A percentile compares a stretch with the other conserved stretches of the same genome.
phyloP scores from a whole-genome alignment of 1,140 invertebrate genomes.

The Sycobia sp. region DNA sequence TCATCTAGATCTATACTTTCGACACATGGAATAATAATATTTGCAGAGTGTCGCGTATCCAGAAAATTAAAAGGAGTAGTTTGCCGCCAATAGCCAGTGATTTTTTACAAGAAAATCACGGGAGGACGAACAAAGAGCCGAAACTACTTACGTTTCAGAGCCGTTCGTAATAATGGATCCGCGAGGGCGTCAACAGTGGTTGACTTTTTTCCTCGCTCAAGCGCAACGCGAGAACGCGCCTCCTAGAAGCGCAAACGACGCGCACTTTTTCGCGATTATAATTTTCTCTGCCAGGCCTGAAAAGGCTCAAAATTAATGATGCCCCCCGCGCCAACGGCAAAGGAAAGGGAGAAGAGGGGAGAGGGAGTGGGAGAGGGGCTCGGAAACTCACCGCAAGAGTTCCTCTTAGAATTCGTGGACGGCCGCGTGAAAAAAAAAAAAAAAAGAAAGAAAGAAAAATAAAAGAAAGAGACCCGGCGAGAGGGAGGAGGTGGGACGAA shows the following conservation, averaged over 20 bases:
- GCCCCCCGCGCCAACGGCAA: slow-evolving; percentile 39
- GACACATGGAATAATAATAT: too few relatives aligned
- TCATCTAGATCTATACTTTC: too few relatives aligned
- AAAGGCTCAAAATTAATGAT: slow-evolving; percentile 42
- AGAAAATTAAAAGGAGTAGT: too few relatives aligned
- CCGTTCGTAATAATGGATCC: too few relatives aligned
- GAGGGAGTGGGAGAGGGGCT: background rate
- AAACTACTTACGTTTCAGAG: too few relatives aligned
- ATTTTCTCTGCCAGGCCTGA: slow-evolving; percentile 5
- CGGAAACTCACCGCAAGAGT: slow-evolving; percentile 33
- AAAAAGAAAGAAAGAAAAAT: slow-evolving; percentile 2
- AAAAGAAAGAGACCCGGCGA: background rate
- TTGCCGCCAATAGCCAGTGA: too few relatives aligned
- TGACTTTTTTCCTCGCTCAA: background rate
- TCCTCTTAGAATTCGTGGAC: slow-evolving; percentile 44
- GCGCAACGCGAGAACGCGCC: slow-evolving; percentile 1
- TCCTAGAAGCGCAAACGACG: background rate
- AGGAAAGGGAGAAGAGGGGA: slow-evolving; percentile 12
- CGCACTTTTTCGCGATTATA: slow-evolving; percentile 18
- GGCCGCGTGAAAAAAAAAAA: slow-evolving; percentile 30
- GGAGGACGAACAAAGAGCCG: too few relatives aligned
- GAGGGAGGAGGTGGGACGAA: background rate
- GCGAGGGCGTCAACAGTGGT: slow-evolving; percentile 20
- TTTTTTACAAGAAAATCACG: too few relatives aligned
- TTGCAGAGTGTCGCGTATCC: too few relatives aligned